These are phyloP conservation scores for Drosophila nigritarsus DNA, from an alignment of 2,888 invertebrate genomes.

Conservation along the genomic window DNA sequence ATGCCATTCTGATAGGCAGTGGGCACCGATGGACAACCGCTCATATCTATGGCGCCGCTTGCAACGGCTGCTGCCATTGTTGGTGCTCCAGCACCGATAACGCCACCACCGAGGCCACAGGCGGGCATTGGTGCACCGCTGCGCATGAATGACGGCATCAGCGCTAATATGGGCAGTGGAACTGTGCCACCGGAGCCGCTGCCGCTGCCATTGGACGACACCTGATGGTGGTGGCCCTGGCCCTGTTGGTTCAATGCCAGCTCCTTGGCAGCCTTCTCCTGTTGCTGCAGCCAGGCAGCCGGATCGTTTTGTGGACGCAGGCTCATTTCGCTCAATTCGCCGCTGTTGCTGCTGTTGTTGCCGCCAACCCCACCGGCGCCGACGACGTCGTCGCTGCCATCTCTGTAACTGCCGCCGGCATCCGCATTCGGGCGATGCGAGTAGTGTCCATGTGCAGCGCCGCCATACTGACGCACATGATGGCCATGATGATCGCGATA, in stretches of 20 bases:
- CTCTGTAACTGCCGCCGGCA: conserved; percentile 82
- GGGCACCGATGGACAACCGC: conserved; percentile 41
- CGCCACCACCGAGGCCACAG: conserved; percentile 39
- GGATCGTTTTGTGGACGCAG: conserved; percentile 85
- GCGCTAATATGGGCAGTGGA: conserved; percentile 89
- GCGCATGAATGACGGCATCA: conserved; percentile 91
- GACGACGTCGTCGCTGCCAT: conserved; percentile 83
- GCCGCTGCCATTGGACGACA: conserved; percentile 44
- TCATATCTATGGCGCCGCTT: conserved; percentile 46
- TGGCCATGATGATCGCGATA: conserved; percentile 65
- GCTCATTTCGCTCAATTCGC: conserved; percentile 79
- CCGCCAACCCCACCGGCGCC: conserved; percentile 57
- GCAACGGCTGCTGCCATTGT: conserved; percentile 66
- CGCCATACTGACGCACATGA: conserved; percentile 59
- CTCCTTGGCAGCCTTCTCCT: conserved; percentile 85
- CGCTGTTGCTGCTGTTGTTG: conserved; percentile 40
- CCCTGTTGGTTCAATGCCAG: conserved; percentile 84
- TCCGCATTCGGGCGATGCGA: conserved; percentile 60
- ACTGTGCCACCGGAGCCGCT: conserved; percentile 83
- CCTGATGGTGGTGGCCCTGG: conserved; percentile 86
- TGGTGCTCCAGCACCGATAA: conserved; percentile 45
- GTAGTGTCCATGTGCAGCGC: conserved; percentile 47
- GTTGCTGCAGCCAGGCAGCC: conserved; percentile 83
- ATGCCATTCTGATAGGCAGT: conserved; percentile 82
- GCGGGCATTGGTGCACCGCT: conserved; percentile 78